These are phyloP conservation scores for Nipponia nippon DNA, from an alignment of 2,113 vertebrate genomes.

Conservation along the genomic window DNA sequence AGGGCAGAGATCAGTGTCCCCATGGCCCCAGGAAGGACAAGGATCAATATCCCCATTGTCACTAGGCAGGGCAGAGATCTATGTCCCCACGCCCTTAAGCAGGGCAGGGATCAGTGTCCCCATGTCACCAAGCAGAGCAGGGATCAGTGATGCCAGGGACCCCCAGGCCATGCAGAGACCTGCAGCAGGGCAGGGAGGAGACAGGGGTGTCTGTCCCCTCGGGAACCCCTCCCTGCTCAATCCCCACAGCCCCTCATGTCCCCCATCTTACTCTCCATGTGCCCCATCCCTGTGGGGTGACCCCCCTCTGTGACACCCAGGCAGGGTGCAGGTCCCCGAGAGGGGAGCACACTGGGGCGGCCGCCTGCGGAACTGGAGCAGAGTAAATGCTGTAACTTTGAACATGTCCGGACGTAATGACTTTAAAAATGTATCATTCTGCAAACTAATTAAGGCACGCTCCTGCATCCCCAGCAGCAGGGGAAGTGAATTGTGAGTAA, in stretches of 20 bases:
- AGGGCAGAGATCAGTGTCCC: neutral
- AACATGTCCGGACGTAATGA: conserved; percentile 24
- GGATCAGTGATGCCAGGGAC: neutral
- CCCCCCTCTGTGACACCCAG: neutral
- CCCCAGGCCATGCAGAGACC: neutral
- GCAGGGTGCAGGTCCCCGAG: fast-evolving
- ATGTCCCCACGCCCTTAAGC: neutral
- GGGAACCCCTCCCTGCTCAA: fast-evolving
- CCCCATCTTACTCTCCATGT: neutral
- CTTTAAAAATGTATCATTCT: conserved; percentile 52
- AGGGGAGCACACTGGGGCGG: neutral
- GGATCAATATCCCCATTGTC: too few relatives aligned
- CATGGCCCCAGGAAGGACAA: neutral
- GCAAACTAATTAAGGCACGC: neutral
- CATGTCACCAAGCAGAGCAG: neutral
- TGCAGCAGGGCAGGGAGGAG: neutral
- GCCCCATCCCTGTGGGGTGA: neutral
- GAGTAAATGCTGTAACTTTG: neutral
- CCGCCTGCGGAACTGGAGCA: neutral
- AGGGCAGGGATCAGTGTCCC: neutral
- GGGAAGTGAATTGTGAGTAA: neutral
- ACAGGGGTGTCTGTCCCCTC: fast-evolving
- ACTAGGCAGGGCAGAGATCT: neutral
- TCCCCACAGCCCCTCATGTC: neutral
- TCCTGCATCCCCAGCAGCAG: neutral